Percentiles rank a stretch among this genome's conserved stretches.
These are phyloP conservation scores for Agriotes lineatus DNA, from an alignment of 2,888 invertebrate genomes.

Conservation along the genomic window DNA sequence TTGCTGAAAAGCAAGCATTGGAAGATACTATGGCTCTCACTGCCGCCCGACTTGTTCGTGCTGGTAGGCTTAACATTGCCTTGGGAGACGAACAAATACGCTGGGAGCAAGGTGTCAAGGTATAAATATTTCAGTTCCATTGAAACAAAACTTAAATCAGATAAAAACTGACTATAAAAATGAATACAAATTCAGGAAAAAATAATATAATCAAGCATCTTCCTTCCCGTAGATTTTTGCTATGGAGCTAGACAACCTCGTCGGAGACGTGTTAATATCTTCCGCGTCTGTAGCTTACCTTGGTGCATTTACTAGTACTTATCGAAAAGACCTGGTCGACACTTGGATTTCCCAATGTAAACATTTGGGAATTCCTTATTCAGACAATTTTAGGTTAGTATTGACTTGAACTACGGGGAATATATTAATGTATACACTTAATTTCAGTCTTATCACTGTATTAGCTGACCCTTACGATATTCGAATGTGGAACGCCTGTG, in stretches of 20 bases:
- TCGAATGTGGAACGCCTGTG: constrained; percentile 90
- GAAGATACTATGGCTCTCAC: constrained; percentile 83
- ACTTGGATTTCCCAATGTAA: constrained; percentile 79
- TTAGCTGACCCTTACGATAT: constrained; percentile 89
- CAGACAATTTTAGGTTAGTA: constrained; percentile 73
- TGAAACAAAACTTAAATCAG: too few species aligned
- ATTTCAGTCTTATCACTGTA: constrained; percentile 75
- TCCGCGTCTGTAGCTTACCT: constrained; percentile 91
- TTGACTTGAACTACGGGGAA: background rate
- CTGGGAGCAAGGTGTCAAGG: constrained; percentile 83
- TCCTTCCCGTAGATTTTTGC: constrained; percentile 74
- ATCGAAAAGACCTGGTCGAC: constrained; percentile 75
- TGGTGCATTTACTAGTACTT: constrained; percentile 87
- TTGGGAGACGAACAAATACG: constrained; percentile 87
- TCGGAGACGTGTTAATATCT: constrained; percentile 89
- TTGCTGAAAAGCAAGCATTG: constrained; percentile 81
- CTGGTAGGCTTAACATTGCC: constrained; percentile 87
- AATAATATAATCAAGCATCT: too few species aligned
- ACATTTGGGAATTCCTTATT: constrained; percentile 78
- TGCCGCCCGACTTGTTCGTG: constrained; percentile 81
- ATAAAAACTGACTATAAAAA: too few species aligned
- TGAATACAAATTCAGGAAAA: too few species aligned
- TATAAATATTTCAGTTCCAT: too few species aligned
- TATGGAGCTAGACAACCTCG: constrained; percentile 76
- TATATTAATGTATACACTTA: background rate